Percentiles rank a stretch among this genome's conserved stretches.
These are phyloP conservation scores for Amia ocellicauda DNA, from an alignment of 2,113 vertebrate species.

Conservation along the genomic window DNA sequence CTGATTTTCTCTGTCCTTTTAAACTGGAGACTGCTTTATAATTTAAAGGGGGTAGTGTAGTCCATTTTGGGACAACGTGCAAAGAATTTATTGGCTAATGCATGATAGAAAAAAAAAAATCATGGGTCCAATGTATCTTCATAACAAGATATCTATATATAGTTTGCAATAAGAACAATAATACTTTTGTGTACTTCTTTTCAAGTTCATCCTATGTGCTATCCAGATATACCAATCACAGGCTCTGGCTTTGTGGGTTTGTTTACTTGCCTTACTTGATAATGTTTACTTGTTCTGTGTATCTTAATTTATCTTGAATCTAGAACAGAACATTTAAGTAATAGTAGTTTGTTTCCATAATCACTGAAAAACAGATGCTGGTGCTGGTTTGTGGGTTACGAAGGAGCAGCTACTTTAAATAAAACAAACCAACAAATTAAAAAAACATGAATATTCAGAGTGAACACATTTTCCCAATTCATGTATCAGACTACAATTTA, in stretches of 20 bases:
- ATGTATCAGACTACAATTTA: too few relatives aligned
- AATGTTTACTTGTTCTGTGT: slow-evolving; percentile 28
- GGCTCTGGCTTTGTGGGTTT: slow-evolving; percentile 12
- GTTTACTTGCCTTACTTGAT: slow-evolving; percentile 22
- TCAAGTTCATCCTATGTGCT: background rate
- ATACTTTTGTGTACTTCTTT: background rate
- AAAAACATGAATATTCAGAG: too few relatives aligned
- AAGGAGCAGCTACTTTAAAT: too few relatives aligned
- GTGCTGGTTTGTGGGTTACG: too few relatives aligned
- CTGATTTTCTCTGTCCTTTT: background rate
- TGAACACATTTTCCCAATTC: too few relatives aligned
- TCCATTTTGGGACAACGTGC: slow-evolving; percentile 4
- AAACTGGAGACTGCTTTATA: background rate
- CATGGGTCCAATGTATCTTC: background rate
- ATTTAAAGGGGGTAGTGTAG: background rate
- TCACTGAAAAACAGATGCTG: too few relatives aligned
- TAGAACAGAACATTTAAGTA: background rate
- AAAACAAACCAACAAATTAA: too few relatives aligned
- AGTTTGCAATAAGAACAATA: background rate
- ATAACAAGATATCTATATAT: background rate
- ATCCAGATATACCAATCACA: background rate
- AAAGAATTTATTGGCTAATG: background rate
- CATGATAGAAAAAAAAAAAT: background rate
- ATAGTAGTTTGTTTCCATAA: too few relatives aligned
- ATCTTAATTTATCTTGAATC: slow-evolving; percentile 19